A percentile compares a stretch with the other conserved stretches of the same genome.
Conservation (phyloP, 2,797 vertebrate species). For the Crenichthys baileyi region DNA sequence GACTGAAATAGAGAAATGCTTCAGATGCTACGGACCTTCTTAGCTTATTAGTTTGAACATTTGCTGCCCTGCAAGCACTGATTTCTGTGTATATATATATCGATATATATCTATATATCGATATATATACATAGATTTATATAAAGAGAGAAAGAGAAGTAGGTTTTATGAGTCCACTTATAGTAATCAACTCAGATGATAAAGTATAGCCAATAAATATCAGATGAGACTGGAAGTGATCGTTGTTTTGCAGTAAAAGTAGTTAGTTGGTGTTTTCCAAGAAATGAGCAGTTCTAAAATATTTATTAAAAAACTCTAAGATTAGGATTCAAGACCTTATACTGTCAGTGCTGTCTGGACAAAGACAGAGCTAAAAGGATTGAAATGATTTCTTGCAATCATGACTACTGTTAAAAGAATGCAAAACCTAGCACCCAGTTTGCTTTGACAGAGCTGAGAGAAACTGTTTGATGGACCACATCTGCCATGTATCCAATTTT, state of each 20-base stretch:
- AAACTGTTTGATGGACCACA: slow-evolving; percentile 11
- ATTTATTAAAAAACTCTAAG: background rate
- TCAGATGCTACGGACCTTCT: background rate
- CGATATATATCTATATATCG: no score
- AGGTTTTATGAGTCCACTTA: background rate
- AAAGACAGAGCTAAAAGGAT: background rate
- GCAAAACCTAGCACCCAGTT: background rate
- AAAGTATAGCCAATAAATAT: background rate
- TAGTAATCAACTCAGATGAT: slow-evolving; percentile 7
- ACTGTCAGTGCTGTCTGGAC: background rate
- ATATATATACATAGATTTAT: no score
- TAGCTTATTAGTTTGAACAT: slow-evolving; percentile 15
- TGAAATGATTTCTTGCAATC: background rate
- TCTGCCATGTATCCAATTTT: slow-evolving; percentile 17
- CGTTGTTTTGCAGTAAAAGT: background rate
- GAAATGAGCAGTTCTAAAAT: background rate
- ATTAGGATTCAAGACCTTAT: background rate
- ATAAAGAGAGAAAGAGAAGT: no score
- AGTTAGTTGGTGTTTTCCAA: slow-evolving; percentile 9
- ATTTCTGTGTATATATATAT: slow-evolving; percentile 1
- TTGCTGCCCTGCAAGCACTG: slow-evolving; percentile 3
- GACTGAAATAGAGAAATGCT: background rate
- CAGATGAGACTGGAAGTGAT: background rate
- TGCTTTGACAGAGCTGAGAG: slow-evolving; percentile 7
- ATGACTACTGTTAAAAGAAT: background rate